Percentiles rank a stretch among this genome's conserved stretches.
Evolutionary conservation across 2,113 vertebrate species (phyloP).

Genomic region (Cottus gobio): DNA sequence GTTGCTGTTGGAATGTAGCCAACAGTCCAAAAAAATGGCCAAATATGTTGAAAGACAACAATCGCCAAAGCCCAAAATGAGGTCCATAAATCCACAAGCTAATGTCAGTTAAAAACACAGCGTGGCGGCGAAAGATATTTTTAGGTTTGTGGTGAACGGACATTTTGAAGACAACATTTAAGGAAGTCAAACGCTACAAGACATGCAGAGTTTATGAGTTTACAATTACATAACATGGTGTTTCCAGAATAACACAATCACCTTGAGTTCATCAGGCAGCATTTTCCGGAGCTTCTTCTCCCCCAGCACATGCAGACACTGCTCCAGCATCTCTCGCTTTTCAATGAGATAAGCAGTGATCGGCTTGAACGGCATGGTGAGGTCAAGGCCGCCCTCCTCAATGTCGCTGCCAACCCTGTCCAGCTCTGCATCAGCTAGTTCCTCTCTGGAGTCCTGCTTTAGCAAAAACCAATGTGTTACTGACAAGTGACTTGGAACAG

Average conservation of each 20-base stretch:
- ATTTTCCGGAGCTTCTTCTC: slow-evolving; percentile 94
- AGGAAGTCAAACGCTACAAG: background rate
- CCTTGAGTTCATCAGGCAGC: slow-evolving; percentile 96
- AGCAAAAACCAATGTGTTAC: background rate
- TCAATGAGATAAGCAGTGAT: slow-evolving; percentile 91
- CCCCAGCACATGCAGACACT: slow-evolving; percentile 93
- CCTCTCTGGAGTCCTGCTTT: slow-evolving; percentile 84
- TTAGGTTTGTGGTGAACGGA: background rate
- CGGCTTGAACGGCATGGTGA: slow-evolving; percentile 89
- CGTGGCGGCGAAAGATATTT: background rate
- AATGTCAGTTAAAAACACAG: background rate
- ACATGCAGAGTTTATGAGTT: background rate
- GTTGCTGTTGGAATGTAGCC: background rate
- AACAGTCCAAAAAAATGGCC: slow-evolving; percentile 13
- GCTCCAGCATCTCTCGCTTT: slow-evolving; percentile 93
- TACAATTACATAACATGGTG: background rate
- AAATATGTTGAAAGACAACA: background rate
- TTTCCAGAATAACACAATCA: slow-evolving; percentile 44
- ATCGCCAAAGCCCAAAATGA: background rate
- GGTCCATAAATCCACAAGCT: background rate
- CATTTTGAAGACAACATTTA: background rate
- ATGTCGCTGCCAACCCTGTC: slow-evolving; percentile 91
- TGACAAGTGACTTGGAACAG: background rate
- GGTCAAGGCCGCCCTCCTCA: slow-evolving; percentile 95
- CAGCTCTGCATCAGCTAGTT: slow-evolving; percentile 80